A percentile compares a stretch with the other conserved stretches of the same genome.
Conservation (phyloP, 2,113 vertebrate genomes). For the Amphilophus citrinellus region DNA sequence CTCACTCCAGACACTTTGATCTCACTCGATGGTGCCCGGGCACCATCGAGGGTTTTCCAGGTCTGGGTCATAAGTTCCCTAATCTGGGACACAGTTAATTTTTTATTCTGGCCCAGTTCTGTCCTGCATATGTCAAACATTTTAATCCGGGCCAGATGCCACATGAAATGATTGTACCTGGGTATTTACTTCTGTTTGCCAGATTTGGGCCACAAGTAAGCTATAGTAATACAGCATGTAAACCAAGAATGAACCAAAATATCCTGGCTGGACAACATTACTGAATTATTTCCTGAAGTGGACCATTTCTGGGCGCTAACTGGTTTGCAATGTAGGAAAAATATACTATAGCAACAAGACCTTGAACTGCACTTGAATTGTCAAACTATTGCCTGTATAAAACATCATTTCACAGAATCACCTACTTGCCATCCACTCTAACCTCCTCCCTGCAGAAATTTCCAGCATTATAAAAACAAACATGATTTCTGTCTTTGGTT, state of each 20-base stretch:
- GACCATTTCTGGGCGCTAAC: background rate
- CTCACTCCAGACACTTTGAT: background rate
- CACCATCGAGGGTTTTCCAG: background rate
- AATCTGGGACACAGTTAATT: background rate
- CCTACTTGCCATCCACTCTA: background rate
- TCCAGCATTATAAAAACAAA: background rate
- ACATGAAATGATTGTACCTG: background rate
- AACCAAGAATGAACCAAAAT: background rate
- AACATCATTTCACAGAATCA: background rate
- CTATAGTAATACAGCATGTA: background rate
- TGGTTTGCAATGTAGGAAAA: background rate
- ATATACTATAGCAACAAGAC: background rate
- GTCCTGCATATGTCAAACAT: background rate
- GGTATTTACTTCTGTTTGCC: background rate
- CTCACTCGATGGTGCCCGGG: background rate
- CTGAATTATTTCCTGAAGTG: background rate
- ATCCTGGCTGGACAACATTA: background rate
- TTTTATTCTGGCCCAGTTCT: fast-evolving
- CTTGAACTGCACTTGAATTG: background rate
- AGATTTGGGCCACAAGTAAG: background rate
- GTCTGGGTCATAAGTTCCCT: background rate
- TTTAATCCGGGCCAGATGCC: background rate
- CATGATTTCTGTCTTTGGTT: background rate
- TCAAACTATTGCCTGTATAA: background rate
- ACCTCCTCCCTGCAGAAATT: background rate